Conservation (phyloP, 2,888 invertebrate species). For the Dryadula phaetusa region DNA sequence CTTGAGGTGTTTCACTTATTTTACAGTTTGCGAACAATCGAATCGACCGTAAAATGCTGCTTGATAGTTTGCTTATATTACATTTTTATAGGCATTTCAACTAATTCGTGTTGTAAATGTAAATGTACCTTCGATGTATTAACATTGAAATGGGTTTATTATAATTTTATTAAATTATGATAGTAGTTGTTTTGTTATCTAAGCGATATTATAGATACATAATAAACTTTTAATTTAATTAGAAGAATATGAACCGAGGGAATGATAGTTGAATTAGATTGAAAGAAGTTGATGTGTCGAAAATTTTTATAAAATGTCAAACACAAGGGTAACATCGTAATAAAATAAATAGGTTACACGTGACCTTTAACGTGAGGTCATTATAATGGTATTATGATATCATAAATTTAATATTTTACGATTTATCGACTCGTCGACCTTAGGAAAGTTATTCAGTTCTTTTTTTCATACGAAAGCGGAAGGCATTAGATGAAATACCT, state of each 20-base stretch:
- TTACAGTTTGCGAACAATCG: constrained; percentile 65
- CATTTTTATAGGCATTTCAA: neutral
- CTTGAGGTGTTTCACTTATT: constrained; percentile 72
- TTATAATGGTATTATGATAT: constrained; percentile 68
- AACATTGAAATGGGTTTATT: constrained; percentile 1
- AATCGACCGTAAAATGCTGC: constrained; percentile 76
- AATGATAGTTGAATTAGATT: too few species aligned
- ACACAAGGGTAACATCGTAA: constrained; percentile 78
- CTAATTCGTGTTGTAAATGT: neutral
- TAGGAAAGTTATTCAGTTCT: constrained; percentile 67
- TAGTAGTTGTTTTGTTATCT: neutral
- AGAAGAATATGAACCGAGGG: constrained; percentile 6
- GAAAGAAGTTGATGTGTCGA: constrained; percentile 53
- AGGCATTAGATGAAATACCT: constrained; percentile 60
- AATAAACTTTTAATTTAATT: neutral
- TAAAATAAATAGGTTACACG: constrained; percentile 75
- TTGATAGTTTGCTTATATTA: constrained; percentile 50
- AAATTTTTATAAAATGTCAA: constrained; percentile 38
- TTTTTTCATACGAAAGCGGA: constrained; percentile 72
- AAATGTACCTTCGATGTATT: constrained; percentile 4
- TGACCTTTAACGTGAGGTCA: constrained; percentile 73
- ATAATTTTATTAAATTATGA: neutral
- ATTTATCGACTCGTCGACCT: constrained; percentile 77
- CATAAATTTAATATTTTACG: constrained; percentile 70
- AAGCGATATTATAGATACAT: neutral